These are phyloP conservation scores for Nansenia antarctica DNA, from an alignment of 2,113 vertebrate genomes.

Conservation along the genomic window DNA sequence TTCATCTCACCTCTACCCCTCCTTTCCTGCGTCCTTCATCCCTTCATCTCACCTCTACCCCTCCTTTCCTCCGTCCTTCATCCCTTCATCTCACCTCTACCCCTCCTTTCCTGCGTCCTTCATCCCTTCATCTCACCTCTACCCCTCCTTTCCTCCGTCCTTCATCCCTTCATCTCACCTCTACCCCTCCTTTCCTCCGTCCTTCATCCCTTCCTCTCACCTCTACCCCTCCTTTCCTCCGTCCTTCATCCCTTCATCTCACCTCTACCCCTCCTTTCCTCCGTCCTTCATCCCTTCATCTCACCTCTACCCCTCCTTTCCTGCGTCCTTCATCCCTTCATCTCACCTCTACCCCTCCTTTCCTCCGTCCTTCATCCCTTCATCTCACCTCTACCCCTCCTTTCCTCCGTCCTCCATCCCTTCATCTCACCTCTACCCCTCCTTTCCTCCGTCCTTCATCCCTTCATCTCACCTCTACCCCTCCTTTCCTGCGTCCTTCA, in stretches of 20 bases:
- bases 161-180: background rate
- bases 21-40: background rate
- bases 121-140: background rate
- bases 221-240: background rate
- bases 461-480: background rate
- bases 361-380: background rate
- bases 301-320: background rate
- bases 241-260: background rate
- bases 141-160: background rate
- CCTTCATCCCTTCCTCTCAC: background rate
- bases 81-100: background rate
- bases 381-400: background rate
- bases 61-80: background rate
- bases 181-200: background rate
- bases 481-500: background rate
- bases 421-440: constrained; percentile 1
- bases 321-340: background rate
- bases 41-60: constrained; percentile 1
- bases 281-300: background rate
- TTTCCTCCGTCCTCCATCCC: background rate
- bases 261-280: background rate
- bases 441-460: background rate
- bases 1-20: background rate
- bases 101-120: background rate
- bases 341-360: background rate